phyloP scores from a whole-genome alignment of 2,888 invertebrate species.

The Leucophora obtusa region DNA sequence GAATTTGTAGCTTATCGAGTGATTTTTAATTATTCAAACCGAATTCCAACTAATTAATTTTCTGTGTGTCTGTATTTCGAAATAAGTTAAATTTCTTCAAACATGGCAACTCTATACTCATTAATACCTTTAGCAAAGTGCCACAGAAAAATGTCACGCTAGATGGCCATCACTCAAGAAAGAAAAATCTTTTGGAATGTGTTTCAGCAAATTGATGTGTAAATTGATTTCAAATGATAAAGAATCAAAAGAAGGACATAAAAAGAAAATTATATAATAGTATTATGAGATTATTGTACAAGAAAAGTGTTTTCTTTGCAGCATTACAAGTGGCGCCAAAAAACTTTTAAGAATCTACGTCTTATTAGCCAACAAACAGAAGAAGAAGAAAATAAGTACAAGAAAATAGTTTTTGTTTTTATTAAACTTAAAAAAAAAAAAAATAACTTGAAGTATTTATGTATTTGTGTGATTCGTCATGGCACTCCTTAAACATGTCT shows the following conservation, averaged over 20 bases:
- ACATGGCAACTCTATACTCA: neutral
- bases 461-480: slow-evolving; percentile 56
- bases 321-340: slow-evolving; percentile 16
- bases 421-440: no score
- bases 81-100: no score
- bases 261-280: slow-evolving; percentile 9
- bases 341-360: slow-evolving; percentile 21
- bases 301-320: slow-evolving; percentile 8
- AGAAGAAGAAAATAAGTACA: neutral
- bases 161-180: neutral
- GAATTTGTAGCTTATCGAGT: no score
- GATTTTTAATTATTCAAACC: no score
- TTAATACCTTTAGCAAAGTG: slow-evolving; percentile 8
- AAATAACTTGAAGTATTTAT: slow-evolving; percentile 7
- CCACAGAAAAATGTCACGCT: neutral
- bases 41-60: no score
- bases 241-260: neutral
- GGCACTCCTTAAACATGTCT: slow-evolving; percentile 54
- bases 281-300: slow-evolving; percentile 3
- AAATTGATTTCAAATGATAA: slow-evolving; percentile 37
- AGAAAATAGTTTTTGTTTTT: slow-evolving; percentile 12
- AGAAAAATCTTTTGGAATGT: slow-evolving; percentile 23
- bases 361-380: slow-evolving; percentile 6
- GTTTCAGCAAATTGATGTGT: slow-evolving; percentile 27
- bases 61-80: no score